A percentile compares a stretch with the other conserved stretches of the same genome.
phyloP scores from a whole-genome alignment of 1,140 invertebrate genomes.

The Drosophila saltans region DNA sequence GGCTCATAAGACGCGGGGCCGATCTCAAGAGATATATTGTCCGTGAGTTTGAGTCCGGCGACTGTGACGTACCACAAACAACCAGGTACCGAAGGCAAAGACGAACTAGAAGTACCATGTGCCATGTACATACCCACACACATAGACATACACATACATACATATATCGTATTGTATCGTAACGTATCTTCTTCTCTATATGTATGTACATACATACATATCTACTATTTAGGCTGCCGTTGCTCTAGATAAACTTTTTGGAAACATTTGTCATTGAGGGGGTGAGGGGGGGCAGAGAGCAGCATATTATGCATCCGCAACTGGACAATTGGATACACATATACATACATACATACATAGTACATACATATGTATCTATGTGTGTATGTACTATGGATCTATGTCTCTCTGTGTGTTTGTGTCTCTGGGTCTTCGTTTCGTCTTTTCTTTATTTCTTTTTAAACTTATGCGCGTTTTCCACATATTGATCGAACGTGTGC shows the following conservation, averaged over 20 bases:
- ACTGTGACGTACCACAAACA: constrained; percentile 10
- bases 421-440: constrained; percentile 1
- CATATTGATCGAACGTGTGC: constrained; percentile 82
- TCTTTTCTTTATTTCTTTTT: constrained; percentile 13
- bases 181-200: constrained; percentile 6
- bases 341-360: not conserved
- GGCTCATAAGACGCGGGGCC: constrained; percentile 26
- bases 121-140: constrained; percentile 14
- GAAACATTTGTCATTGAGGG: constrained; percentile 58
- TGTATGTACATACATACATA: constrained; percentile 28
- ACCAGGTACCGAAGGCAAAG: constrained; percentile 21
- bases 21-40: constrained; percentile 13
- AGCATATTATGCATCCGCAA: constrained; percentile 64
- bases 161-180: not conserved
- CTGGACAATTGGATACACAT: constrained; percentile 41
- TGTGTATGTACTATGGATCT: constrained; percentile 37
- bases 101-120: constrained; percentile 17
- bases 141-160: constrained; percentile 20
- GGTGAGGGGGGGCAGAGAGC: not conserved
- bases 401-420: constrained; percentile 11
- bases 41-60: not conserved
- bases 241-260: constrained; percentile 55
- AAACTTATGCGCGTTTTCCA: constrained; percentile 58
- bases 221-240: constrained; percentile 9
- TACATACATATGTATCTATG: not conserved